These are phyloP conservation scores for Tenualosa thibaudeaui DNA, from an alignment of 2,797 vertebrate species.

Conservation along the genomic window DNA sequence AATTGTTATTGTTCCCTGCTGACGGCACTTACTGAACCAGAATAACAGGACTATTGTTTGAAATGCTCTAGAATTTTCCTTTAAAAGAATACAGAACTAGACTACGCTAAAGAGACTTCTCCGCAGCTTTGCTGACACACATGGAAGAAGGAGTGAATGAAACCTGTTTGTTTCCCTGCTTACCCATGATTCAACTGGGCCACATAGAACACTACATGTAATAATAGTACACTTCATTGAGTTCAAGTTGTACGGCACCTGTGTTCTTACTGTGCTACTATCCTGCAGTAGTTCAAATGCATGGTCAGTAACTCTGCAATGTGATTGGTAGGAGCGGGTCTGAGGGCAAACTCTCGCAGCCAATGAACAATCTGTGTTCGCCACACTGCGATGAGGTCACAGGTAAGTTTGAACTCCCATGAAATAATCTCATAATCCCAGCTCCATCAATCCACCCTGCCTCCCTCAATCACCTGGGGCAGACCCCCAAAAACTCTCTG, in stretches of 20 bases:
- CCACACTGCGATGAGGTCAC: conserved; percentile 57
- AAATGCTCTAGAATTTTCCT: no score
- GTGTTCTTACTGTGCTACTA: not conserved
- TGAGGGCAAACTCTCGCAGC: conserved; percentile 61
- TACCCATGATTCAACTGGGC: not conserved
- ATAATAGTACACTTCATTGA: not conserved
- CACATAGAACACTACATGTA: not conserved
- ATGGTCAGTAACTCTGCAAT: conserved; percentile 51
- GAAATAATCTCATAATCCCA: not conserved
- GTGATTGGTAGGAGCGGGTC: conserved; percentile 74
- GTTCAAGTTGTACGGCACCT: not conserved
- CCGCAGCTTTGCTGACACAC: not conserved
- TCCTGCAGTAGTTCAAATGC: not conserved
- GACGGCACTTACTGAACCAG: no score
- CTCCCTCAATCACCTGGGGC: not conserved
- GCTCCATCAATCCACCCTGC: not conserved
- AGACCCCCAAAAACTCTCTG: not conserved
- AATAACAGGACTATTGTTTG: no score
- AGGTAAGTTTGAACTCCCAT: conserved; percentile 72
- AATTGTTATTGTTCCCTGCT: no score
- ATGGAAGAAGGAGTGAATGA: not conserved
- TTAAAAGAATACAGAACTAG: not conserved
- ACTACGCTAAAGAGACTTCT: no score
- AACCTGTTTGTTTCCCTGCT: not conserved
- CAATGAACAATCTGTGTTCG: conserved; percentile 58